phyloP scores from a whole-genome alignment of 2,113 vertebrate genomes.

The Bambusicola thoracicus region DNA sequence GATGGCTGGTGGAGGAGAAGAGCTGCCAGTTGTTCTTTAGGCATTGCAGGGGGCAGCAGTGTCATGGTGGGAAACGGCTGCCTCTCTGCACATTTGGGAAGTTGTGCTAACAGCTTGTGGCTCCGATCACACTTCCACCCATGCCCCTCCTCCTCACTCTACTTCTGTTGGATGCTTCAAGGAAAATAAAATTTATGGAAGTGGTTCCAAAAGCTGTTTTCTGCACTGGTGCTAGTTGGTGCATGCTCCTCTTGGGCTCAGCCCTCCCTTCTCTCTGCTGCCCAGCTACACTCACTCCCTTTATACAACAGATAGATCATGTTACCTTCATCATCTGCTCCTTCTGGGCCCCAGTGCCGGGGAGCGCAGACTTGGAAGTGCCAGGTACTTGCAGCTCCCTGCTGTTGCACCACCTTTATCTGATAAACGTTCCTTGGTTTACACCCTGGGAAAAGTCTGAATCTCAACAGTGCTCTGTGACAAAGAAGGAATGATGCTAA shows the following conservation, averaged over 20 bases:
- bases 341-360: not conserved
- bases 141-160: not conserved
- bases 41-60: not conserved
- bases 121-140: not conserved
- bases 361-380: conserved; percentile 16
- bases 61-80: not conserved
- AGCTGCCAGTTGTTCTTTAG: not conserved
- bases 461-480: not conserved
- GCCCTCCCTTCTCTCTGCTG: conserved; percentile 16
- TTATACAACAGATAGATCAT: conserved; percentile 37
- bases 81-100: not conserved
- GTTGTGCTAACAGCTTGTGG: not conserved
- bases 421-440: not conserved
- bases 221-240: conserved; percentile 57
- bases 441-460: not conserved
- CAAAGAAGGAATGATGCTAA: not conserved
- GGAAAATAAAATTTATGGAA: conserved; percentile 69
- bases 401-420: not conserved
- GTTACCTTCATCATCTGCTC: conserved; percentile 17
- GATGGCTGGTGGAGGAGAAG: not conserved
- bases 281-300: conserved; percentile 30
- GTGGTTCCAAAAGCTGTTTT: conserved; percentile 63
- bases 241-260: conserved; percentile 48
- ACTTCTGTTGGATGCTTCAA: conserved; percentile 43
- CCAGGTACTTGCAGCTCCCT: conserved; percentile 40